Evolutionary conservation across 1,140 invertebrate genomes (phyloP), one percentile per base, ranked within the genome.

Genomic region (Ceratitis capitata): DNA sequence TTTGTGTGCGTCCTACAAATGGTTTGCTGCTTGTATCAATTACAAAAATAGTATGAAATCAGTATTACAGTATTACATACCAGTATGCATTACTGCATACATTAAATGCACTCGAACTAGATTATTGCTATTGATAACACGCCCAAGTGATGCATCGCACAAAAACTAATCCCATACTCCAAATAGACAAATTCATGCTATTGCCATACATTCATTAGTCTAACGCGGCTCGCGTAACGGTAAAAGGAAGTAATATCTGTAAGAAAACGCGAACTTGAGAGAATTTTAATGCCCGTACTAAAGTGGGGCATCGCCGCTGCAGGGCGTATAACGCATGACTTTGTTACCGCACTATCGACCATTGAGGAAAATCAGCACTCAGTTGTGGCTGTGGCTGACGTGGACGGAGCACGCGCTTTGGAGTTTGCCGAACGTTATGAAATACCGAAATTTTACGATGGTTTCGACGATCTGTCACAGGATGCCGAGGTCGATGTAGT

Each of bases 301-400:
- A 78, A 89, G 53, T 97, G 96, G 96, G 96, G 96, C 83, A 95
- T 97, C 85, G 93, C 94, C 3, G 94, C 95, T 32, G 95, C 95
- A 26, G 96, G 96, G 1, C 95, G 95, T 92, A 97, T 97, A 82
- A 94, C 94, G 12, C 94, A 96, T 88, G 97, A 98, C 88, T 98
- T 98, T 92, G 94, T 95, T 16, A 94, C 93, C 1, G 95, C 96
- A 26, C 83, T 98, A 85, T 90, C 89, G n/a, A 94, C 94, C 19
- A 91, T 96, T 42, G 93, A 95, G 2, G 10, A 84, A 5, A 90
- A 92, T 1, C 93, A 96, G 58, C 96, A 97, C 90, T 89, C 93
- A 85, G 93, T 95, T 14, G 90, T 96, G 0, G 95, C 96, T n/a
- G 94, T 97, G 19, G 96, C 96, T 0, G 96, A 96, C 61, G 94